A percentile compares a stretch with the other conserved stretches of the same genome.
Evolutionary conservation across 1,140 invertebrate genomes (phyloP).

Genomic region (Mercenaria mercenaria): DNA sequence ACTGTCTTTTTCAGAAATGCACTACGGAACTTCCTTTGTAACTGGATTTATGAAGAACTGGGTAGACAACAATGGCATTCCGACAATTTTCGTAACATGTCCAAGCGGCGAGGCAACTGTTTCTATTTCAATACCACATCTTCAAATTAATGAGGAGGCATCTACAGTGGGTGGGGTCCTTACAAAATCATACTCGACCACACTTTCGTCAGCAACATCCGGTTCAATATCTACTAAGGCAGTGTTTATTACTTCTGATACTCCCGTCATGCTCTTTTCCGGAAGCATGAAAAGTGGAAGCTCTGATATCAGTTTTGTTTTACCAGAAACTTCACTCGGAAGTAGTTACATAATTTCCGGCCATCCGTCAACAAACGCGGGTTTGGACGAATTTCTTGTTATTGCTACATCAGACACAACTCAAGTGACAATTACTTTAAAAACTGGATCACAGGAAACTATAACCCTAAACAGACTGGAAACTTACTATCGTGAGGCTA

Average conservation of each 20-base stretch:
- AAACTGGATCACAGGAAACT: neutral
- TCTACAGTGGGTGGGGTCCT: neutral
- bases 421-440: neutral
- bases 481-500: neutral
- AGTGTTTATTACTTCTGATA: neutral
- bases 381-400: constrained; percentile 8
- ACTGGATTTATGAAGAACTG: constrained; percentile 8
- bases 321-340: neutral
- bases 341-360: neutral
- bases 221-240: neutral
- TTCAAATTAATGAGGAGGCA: neutral
- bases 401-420: neutral
- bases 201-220: neutral
- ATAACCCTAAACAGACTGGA: neutral
- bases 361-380: neutral
- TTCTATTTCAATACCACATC: neutral
- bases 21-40: constrained; percentile 6
- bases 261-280: neutral
- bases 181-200: neutral
- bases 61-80: neutral
- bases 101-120: neutral
- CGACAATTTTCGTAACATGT: neutral
- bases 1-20: neutral
- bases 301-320: neutral
- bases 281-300: neutral